Conservation (phyloP, 1,140 invertebrate species). For the Chrysopa pallens region DNA sequence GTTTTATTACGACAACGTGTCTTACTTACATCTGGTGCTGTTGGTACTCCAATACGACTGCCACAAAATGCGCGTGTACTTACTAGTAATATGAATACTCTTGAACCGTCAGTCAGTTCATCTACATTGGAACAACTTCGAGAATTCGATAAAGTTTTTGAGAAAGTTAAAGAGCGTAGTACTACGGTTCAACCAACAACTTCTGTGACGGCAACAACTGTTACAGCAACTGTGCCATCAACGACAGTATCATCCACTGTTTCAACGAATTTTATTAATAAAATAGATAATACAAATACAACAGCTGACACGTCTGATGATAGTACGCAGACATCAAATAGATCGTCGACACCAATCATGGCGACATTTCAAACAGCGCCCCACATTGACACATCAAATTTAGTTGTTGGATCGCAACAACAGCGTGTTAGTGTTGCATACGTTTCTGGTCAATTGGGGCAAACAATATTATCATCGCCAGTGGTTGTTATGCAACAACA, state of each 20-base stretch:
- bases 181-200: slow-evolving; percentile 26
- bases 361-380: slow-evolving; percentile 8
- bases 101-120: slow-evolving; percentile 10
- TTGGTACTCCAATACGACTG: slow-evolving; percentile 21
- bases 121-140: slow-evolving; percentile 56
- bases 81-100: slow-evolving; percentile 5
- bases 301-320: slow-evolving; percentile 7
- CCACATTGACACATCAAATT: slow-evolving; percentile 1
- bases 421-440: slow-evolving; percentile 24
- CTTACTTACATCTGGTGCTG: slow-evolving; percentile 24
- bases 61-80: slow-evolving; percentile 3
- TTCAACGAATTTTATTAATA: too few relatives aligned
- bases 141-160: slow-evolving; percentile 66
- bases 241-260: not conserved
- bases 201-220: not conserved
- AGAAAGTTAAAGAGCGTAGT: slow-evolving; percentile 57
- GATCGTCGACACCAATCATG: not conserved
- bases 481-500: slow-evolving; percentile 33
- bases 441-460: slow-evolving; percentile 19
- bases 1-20: slow-evolving; percentile 26
- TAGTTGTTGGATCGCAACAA: slow-evolving; percentile 5
- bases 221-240: not conserved
- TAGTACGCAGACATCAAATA: too few relatives aligned
- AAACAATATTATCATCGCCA: slow-evolving; percentile 30
- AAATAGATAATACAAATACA: slow-evolving; percentile 9